Evolutionary conservation across 2,888 invertebrate genomes (phyloP).

Genomic region (Oscheius sp.): DNA sequence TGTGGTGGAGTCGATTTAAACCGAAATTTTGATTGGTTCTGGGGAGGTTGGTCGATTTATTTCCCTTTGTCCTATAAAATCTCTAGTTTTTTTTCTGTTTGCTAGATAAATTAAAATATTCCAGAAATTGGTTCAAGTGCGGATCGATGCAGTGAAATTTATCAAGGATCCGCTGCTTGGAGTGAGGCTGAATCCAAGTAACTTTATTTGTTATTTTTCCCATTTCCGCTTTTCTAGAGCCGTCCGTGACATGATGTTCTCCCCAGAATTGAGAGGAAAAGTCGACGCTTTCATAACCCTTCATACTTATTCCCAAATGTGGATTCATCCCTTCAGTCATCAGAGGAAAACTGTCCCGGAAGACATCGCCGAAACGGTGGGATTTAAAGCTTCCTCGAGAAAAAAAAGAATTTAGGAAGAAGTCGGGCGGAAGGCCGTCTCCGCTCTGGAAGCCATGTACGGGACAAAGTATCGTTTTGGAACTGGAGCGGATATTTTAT

Average conservation of each 20-base stretch:
- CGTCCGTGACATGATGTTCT: slow-evolving; percentile 67
- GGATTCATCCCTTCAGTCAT: slow-evolving; percentile 73
- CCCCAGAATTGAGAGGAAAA: slow-evolving; percentile 65
- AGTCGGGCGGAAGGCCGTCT: slow-evolving; percentile 65
- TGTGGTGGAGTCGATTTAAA: slow-evolving; percentile 73
- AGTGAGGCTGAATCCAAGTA: slow-evolving; percentile 69
- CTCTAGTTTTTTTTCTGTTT: neutral
- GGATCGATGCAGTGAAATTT: slow-evolving; percentile 72
- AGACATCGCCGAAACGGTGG: slow-evolving; percentile 70
- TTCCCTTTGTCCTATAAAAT: neutral
- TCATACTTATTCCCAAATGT: slow-evolving; percentile 72
- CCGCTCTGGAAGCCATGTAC: slow-evolving; percentile 67
- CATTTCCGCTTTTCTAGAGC: slow-evolving; percentile 50
- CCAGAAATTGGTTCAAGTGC: slow-evolving; percentile 63
- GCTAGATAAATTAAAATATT: too few species aligned
- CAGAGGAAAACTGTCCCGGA: slow-evolving; percentile 63
- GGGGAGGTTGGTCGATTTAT: slow-evolving; percentile 61
- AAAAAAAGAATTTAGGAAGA: slow-evolving; percentile 54
- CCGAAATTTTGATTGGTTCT: slow-evolving; percentile 71
- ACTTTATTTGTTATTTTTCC: neutral
- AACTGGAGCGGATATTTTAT: slow-evolving; percentile 72
- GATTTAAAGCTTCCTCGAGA: neutral
- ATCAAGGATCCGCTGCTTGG: slow-evolving; percentile 67
- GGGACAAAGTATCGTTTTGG: slow-evolving; percentile 72
- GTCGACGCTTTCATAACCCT: slow-evolving; percentile 72